phyloP scores from a whole-genome alignment of 2,888 invertebrate genomes.

The Petrolisthes cinctipes region DNA sequence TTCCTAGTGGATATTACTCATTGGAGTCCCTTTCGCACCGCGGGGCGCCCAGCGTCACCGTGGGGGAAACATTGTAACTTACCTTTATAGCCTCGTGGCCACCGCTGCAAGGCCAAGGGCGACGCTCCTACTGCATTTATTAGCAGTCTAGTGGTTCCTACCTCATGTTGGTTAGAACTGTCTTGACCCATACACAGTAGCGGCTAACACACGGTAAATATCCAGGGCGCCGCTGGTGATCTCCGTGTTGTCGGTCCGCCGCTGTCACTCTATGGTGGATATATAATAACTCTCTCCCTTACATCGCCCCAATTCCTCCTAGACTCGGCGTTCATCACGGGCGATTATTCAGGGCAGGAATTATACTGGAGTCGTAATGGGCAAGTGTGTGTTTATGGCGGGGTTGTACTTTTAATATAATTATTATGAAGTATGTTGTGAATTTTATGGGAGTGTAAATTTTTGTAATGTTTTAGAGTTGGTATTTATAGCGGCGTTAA shows the following conservation, averaged over 20 bases:
- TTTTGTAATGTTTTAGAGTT: not conserved
- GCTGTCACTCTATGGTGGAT: not conserved
- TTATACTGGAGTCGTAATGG: not conserved
- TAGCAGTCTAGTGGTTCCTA: conserved; percentile 22
- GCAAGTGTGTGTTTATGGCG: not conserved
- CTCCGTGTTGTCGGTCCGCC: not conserved
- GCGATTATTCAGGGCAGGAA: not conserved
- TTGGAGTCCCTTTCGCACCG: conserved; percentile 27
- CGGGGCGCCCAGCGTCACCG: conserved; percentile 37
- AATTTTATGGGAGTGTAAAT: conserved; percentile 3
- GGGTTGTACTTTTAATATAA: not conserved
- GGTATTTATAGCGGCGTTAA: not conserved
- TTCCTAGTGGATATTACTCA: conserved; percentile 43
- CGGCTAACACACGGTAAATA: conserved; percentile 30
- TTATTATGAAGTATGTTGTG: conserved; percentile 8
- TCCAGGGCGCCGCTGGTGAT: conserved; percentile 14
- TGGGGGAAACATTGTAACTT: conserved; percentile 45
- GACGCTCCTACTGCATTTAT: conserved; percentile 39
- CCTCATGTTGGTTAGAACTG: conserved; percentile 23
- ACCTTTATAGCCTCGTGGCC: conserved; percentile 35
- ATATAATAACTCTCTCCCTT: not conserved
- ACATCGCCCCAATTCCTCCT: not conserved
- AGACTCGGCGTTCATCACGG: not conserved
- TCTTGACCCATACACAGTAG: conserved; percentile 24
- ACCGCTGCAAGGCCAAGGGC: conserved; percentile 44